Evolutionary conservation across 2,113 vertebrate genomes (phyloP).

Genomic region (Leptosomus discolor): DNA sequence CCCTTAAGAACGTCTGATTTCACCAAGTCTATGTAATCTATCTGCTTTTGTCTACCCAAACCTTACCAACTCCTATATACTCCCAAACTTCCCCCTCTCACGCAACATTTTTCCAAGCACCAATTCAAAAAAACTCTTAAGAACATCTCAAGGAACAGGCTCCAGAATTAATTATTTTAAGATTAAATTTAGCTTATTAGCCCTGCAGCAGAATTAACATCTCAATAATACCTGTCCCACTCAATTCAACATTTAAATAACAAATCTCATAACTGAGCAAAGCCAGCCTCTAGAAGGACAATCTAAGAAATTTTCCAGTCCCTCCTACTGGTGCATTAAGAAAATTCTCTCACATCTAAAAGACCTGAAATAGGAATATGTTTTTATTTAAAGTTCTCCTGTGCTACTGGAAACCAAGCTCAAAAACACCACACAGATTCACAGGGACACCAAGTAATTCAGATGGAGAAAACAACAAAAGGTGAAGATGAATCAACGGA

Average conservation of each 20-base stretch:
- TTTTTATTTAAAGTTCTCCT: neutral
- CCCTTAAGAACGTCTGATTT: neutral
- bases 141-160: neutral
- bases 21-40: neutral
- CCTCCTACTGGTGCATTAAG: neutral
- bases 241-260: neutral
- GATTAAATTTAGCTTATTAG: neutral
- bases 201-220: neutral
- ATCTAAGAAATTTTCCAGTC: neutral
- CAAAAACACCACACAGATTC: neutral
- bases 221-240: neutral
- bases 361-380: neutral
- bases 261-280: neutral
- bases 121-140: neutral
- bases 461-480: neutral
- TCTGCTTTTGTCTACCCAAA: neutral
- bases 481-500: neutral
- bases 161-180: neutral
- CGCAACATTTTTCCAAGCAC: neutral
- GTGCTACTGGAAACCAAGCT: neutral
- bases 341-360: neutral
- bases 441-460: neutral
- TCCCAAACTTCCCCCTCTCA: neutral
- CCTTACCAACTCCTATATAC: neutral
- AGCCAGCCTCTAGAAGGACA: neutral